Percentiles rank a stretch among this genome's conserved stretches.
Conservation (phyloP, 2,888 invertebrate species). For the Stictocephala bisonia region DNA sequence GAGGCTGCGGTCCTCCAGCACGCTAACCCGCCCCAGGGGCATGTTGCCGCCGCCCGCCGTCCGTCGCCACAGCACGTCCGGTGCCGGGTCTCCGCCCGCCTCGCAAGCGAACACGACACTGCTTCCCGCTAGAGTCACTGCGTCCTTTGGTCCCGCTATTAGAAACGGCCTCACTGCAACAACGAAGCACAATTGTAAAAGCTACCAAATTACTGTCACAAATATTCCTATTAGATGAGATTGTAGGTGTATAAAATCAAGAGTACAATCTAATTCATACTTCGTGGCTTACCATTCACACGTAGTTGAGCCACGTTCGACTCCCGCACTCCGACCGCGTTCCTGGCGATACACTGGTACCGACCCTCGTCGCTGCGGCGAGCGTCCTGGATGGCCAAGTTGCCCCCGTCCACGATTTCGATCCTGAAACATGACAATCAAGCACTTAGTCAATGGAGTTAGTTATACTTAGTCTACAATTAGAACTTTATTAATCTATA, state of each 20-base stretch:
- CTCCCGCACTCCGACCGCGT: slow-evolving; percentile 94
- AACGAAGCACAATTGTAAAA: not conserved
- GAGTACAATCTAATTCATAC: not conserved
- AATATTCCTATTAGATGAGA: too few species aligned
- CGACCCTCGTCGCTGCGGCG: slow-evolving; percentile 91
- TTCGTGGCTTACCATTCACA: slow-evolving; percentile 76
- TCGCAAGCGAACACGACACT: slow-evolving; percentile 85
- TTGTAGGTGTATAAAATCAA: too few species aligned
- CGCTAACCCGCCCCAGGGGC: slow-evolving; percentile 82
- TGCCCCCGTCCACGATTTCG: slow-evolving; percentile 85
- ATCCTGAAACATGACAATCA: slow-evolving; percentile 67
- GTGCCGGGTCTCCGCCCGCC: slow-evolving; percentile 84
- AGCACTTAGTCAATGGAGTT: too few species aligned
- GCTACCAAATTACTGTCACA: too few species aligned
- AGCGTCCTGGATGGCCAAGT: slow-evolving; percentile 90
- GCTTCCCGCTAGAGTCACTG: slow-evolving; percentile 79
- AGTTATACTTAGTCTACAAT: not conserved
- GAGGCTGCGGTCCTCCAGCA: slow-evolving; percentile 81
- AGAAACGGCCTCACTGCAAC: slow-evolving; percentile 86
- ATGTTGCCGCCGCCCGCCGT: slow-evolving; percentile 81
- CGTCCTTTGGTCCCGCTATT: slow-evolving; percentile 84
- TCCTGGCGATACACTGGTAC: slow-evolving; percentile 95
- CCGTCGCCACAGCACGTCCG: slow-evolving; percentile 83
- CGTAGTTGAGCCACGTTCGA: slow-evolving; percentile 78
- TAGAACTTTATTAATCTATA: not conserved